Evolutionary conservation across 2,113 vertebrate species (phyloP).

Genomic region (Pungitius pungitius): DNA sequence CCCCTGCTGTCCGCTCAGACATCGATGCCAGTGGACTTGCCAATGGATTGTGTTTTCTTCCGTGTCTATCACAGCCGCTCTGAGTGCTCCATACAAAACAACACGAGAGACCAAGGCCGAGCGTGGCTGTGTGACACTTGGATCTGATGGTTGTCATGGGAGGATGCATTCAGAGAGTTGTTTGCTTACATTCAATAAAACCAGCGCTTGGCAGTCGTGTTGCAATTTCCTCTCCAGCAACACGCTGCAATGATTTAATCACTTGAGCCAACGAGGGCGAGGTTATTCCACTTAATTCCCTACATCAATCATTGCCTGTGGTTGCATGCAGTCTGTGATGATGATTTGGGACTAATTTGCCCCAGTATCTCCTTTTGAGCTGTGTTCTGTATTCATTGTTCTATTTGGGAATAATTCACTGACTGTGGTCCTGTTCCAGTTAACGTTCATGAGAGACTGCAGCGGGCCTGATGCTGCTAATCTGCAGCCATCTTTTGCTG

Average conservation of each 20-base stretch:
- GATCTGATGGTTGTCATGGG: constrained; percentile 22
- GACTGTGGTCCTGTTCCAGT: constrained; percentile 20
- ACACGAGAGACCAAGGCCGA: constrained; percentile 31
- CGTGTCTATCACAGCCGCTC: constrained; percentile 20
- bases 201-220: not conserved
- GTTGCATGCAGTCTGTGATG: constrained; percentile 17
- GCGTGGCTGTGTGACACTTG: constrained; percentile 33
- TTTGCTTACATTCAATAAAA: constrained; percentile 19
- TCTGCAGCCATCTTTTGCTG: constrained; percentile 1
- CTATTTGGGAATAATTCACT: constrained; percentile 29
- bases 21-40: constrained; percentile 11
- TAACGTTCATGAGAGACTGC: constrained; percentile 24
- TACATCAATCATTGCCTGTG: constrained; percentile 36
- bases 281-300: constrained; percentile 30
- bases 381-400: constrained; percentile 41
- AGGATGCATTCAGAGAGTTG: not conserved
- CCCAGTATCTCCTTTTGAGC: constrained; percentile 35
- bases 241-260: constrained; percentile 33
- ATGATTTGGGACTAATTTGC: constrained; percentile 49
- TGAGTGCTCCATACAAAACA: constrained; percentile 2
- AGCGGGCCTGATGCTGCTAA: not conserved
- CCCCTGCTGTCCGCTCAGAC: constrained; percentile 34
- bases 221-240: constrained; percentile 20
- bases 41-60: constrained; percentile 26
- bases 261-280: constrained; percentile 26